These are phyloP conservation scores for Antedon mediterranea DNA, from an alignment of 53 echinoderm and acorn worm species.

Conservation along the genomic window DNA sequence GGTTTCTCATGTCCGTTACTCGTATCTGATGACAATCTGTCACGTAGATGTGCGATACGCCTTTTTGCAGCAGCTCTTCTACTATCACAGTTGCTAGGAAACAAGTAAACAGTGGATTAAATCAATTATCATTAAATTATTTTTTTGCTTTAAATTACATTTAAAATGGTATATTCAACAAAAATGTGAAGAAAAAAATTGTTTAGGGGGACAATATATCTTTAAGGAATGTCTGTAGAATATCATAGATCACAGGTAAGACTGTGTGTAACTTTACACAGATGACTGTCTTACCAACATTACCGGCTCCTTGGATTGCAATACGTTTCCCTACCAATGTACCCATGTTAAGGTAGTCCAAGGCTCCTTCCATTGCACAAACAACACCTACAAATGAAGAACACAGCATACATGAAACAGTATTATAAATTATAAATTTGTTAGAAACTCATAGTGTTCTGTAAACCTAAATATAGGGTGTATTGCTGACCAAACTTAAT, in stretches of 20 bases:
- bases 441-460: not conserved
- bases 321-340: conserved; percentile 46
- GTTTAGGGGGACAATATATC: no score
- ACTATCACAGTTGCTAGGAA: conserved; percentile 57
- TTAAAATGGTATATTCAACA: no score
- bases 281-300: conserved; percentile 49
- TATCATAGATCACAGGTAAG: no score
- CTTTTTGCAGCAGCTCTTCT: conserved; percentile 45
- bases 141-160: no score
- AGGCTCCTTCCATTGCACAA: conserved; percentile 81
- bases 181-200: no score
- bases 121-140: no score
- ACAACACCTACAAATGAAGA: conserved; percentile 60
- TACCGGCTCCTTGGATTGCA: conserved; percentile 68
- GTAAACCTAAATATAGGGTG: not conserved
- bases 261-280: no score
- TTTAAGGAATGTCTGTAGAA: no score
- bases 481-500: not conserved
- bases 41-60: conserved; percentile 37
- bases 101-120: not conserved
- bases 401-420: no score
- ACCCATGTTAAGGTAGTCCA: conserved; percentile 52
- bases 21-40: conserved; percentile 51
- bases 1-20: conserved; percentile 42
- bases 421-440: no score